Evolutionary conservation across 2,113 vertebrate genomes (phyloP), one percentile per base, ranked within the genome.

Genomic region (Reinhardtius hippoglossoides): DNA sequence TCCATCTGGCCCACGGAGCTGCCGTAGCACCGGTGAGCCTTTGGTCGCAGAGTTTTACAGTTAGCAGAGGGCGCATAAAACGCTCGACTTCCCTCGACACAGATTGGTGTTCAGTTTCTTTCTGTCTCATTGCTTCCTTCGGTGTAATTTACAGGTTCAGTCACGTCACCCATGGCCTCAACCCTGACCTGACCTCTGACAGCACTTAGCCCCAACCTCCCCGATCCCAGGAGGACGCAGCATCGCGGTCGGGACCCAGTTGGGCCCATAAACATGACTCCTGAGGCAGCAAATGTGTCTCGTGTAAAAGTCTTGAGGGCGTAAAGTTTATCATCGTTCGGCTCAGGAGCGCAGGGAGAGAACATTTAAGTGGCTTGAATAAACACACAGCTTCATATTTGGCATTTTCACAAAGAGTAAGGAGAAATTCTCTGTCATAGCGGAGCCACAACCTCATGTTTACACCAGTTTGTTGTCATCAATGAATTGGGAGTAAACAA

Each of bases 61-160:
- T 24, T 40, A 70, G 60, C 87, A 83, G 72, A 81, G 79, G 85
- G 46, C 21, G 60, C 70, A 80, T 87, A 80, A 90, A 91, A 84
- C 42, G 66, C 80, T 78, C 13, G 66, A 78, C 77, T 86, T 85
- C 59, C 79, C 80, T 42, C 71, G 12, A 31, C 24, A 37, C 69
- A 83, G 66, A 83, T 44, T 73, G 76, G 68, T 69, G 67, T 82
- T 82, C 74, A 57, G 71, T 76, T 76, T 81, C 72, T 71, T 67
- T 74, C 65, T 82, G 64, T 78, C 77, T 81, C 70, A 35, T 59
- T 64, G 68, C 78, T 84, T 65, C 74, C 76, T 81, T 78, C 54
- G 37, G 20, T 76, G 67, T 86, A 83, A 93, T 92, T 92, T 90
- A 91, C 67, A 83, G 76, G 68, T 40, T 16, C 61, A 63, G 76